phyloP scores from a whole-genome alignment of 1,140 invertebrate genomes.

The Drosophila repletoides region DNA sequence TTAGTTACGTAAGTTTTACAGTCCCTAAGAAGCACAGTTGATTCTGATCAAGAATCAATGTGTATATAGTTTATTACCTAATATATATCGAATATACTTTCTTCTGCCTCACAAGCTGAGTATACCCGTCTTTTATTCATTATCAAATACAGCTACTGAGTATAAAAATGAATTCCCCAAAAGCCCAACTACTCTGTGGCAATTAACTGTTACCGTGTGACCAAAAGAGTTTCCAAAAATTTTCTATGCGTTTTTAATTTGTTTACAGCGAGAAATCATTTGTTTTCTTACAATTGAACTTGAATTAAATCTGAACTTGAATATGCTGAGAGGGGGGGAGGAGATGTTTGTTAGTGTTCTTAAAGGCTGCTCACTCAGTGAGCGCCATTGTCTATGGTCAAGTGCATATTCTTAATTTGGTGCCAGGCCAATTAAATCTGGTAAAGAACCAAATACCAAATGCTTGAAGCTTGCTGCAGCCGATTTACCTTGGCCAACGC shows the following conservation, averaged over 20 bases:
- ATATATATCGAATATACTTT: no score
- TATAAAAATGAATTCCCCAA: neutral
- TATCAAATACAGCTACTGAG: no score
- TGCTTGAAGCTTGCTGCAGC: constrained; percentile 33
- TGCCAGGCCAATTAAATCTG: constrained; percentile 38
- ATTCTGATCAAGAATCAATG: no score
- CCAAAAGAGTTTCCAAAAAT: neutral
- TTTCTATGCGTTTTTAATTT: constrained; percentile 26
- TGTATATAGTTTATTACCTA: no score
- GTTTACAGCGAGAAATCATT: constrained; percentile 3
- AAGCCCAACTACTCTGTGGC: neutral
- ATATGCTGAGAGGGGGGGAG: neutral
- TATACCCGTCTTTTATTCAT: no score
- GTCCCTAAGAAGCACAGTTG: no score
- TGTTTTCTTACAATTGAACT: constrained; percentile 30
- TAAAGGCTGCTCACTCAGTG: neutral
- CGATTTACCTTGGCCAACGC: constrained; percentile 26
- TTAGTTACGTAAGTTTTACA: no score
- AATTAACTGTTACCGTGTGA: constrained; percentile 36
- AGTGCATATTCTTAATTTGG: constrained; percentile 51
- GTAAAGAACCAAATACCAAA: constrained; percentile 61
- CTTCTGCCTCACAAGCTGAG: no score
- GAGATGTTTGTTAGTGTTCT: constrained; percentile 21
- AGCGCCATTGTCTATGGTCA: constrained; percentile 65
- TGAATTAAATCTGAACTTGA: constrained; percentile 42